These are phyloP conservation scores for Podarcis raffonei DNA, from an alignment of 2,113 vertebrate genomes.

Conservation along the genomic window DNA sequence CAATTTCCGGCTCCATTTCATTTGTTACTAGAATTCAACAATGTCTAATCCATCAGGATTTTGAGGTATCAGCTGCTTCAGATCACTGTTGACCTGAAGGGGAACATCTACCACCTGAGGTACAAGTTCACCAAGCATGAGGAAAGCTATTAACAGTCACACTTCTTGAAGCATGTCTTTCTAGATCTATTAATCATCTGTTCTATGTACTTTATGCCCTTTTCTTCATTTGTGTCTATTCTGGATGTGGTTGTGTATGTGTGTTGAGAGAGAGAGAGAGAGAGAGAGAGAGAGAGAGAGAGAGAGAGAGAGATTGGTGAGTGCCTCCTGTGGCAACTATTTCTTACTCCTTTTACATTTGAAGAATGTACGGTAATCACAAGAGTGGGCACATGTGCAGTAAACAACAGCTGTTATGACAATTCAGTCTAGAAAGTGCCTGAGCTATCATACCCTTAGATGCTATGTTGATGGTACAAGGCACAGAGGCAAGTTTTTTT, in stretches of 20 bases:
- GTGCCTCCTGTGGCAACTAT: neutral
- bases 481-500: neutral
- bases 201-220: neutral
- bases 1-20: neutral
- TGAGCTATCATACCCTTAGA: neutral
- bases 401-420: neutral
- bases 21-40: neutral
- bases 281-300: too few species aligned
- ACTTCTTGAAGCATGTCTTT: neutral
- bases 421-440: neutral
- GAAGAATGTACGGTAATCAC: neutral
- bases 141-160: neutral
- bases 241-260: neutral
- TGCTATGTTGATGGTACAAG: neutral
- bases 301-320: neutral
- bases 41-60: neutral
- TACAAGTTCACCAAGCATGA: neutral
- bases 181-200: neutral
- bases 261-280: neutral
- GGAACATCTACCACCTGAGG: neutral
- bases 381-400: neutral
- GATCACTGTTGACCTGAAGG: neutral
- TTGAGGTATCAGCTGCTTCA: neutral
- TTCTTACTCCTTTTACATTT: neutral
- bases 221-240: neutral